Base-by-base conservation (phyloP, 2,113 vertebrate species). In the Chrysemys picta region DNA sequence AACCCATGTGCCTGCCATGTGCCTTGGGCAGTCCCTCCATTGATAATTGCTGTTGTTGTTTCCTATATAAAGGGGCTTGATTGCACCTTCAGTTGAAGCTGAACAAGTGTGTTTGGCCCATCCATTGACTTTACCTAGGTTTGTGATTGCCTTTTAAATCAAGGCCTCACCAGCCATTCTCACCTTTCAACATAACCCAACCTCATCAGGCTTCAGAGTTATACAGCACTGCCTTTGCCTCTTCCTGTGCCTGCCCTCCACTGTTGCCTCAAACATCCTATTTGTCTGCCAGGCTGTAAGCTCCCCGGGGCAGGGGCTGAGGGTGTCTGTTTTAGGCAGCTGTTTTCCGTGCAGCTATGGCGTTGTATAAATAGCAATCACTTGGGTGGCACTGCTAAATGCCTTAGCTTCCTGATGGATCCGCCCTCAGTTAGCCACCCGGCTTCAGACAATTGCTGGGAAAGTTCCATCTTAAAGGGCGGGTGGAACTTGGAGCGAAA, bases 161-260 rank as follows among this genome's bases (percentile, higher is more conserved):
- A 54, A 54, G 53, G 53, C 22, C 53, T 54, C 56, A 57, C 24
- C 27, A 56, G 52, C 17, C 8, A 11, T 47, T 21, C 1, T 42
- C 56, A 5, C 10, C 29, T 31, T 13, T 13, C 31, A 29, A 25
- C 13, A 5, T 9, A 35, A 69, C 13, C 21, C 31, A 27, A 14
- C 0, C 6, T 45, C 1, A 16, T 0, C 0, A 62, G 93, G 38
- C 0, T 2, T 10, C 0, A 1, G 22, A 84, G 47, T 84, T 76
- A 6, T 5, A 0, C 19, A 76, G 4, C 9, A 0, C 38, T 6
- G 10, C 88, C 84, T 62, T 89, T 76, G 5, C 0, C 5, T 8
- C 1, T 27, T 82, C 11, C 42, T 42, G 29, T 27, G 3, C 83
- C 83, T 95, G 92, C 96, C 84, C 50, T 42, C 42, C 42, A 42